These are phyloP conservation scores for Cettia cetti DNA, from an alignment of 2,113 vertebrate species.

Conservation along the genomic window DNA sequence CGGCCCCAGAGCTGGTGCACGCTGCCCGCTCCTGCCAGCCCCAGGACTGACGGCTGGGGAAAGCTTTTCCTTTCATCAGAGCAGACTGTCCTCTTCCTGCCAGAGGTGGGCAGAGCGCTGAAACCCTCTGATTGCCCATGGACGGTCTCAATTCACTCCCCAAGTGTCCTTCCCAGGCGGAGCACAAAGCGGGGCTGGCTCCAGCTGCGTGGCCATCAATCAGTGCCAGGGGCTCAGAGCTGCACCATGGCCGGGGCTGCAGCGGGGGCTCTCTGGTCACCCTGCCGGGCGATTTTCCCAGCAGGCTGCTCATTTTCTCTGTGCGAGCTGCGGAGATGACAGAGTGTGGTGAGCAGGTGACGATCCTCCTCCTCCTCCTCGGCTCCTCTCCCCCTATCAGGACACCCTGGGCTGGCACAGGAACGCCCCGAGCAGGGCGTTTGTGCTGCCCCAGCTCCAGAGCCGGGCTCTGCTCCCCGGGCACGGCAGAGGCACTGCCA, in stretches of 20 bases:
- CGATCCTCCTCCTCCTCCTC: background rate
- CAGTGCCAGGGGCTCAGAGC: accelerated
- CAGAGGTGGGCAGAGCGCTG: background rate
- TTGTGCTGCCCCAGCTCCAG: background rate
- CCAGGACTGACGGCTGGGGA: background rate
- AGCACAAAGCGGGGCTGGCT: background rate
- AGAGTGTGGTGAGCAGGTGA: background rate
- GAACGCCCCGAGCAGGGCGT: accelerated
- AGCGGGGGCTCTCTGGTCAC: background rate
- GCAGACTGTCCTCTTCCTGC: background rate
- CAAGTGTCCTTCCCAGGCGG: background rate
- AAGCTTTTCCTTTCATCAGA: background rate
- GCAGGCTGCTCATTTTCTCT: background rate
- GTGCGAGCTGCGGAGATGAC: accelerated
- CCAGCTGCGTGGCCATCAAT: background rate
- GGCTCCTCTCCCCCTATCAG: accelerated
- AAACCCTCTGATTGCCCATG: background rate
- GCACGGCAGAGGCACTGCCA: accelerated
- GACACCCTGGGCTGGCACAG: background rate
- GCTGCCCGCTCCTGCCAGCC: background rate
- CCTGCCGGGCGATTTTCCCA: background rate
- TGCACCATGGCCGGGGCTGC: background rate
- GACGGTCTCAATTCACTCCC: background rate
- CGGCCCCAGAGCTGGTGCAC: background rate
- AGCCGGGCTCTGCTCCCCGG: accelerated